Base-by-base conservation (phyloP, 2,888 invertebrate genomes). In the Strigamia transsilvanica region DNA sequence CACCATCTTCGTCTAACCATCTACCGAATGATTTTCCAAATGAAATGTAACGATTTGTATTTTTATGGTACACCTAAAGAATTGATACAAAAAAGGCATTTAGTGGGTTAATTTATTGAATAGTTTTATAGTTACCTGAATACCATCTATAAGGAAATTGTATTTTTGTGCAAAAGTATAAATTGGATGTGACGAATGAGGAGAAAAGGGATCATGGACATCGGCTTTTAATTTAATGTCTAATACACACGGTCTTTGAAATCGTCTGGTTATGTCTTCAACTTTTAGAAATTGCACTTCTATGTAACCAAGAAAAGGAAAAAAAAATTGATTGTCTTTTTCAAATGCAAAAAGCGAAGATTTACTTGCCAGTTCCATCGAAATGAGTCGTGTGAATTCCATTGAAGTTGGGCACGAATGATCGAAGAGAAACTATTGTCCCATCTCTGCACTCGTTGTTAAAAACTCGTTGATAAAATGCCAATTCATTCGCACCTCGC, bases 191-290 rank as follows among this genome's bases (percentile, higher is more conserved):
- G n/a, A 18, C 10, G 66, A 78, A 21, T 80, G 34, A 27, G 56
- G 42, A n/a, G n/a, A 21, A 78, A n/a, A 23, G 0, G 82, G 82
- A 34, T 80, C 82, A 27, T 82, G 82, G 21, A 82, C 41, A 27
- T 82, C 61, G 6, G 82, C 80, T 41, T 82, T 82, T 80, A 82
- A 38, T 80, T 82, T 82, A 27, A 82, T 78, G 21, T 82, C 82
- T 32, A 82, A 66, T 15, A 82, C 9, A 80, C 82, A 82, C 13
- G 82, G 82, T 15, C 56, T 15, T 38, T 66, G 34, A 23, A 38
- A 80, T 15, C 66, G 56, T 23, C 32, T 38, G 9, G 41, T 82
- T 13, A 82, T 61, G 42, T 82, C 80, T 27, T 82, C 82, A 38
- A 82, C 12, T 23, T 80, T 82, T 12, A 82, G 32, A 23, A 78